A percentile compares a stretch with the other conserved stretches of the same genome.
These are phyloP conservation scores for Heterochromis multidens DNA, from an alignment of 2,113 vertebrate genomes.

Conservation along the genomic window DNA sequence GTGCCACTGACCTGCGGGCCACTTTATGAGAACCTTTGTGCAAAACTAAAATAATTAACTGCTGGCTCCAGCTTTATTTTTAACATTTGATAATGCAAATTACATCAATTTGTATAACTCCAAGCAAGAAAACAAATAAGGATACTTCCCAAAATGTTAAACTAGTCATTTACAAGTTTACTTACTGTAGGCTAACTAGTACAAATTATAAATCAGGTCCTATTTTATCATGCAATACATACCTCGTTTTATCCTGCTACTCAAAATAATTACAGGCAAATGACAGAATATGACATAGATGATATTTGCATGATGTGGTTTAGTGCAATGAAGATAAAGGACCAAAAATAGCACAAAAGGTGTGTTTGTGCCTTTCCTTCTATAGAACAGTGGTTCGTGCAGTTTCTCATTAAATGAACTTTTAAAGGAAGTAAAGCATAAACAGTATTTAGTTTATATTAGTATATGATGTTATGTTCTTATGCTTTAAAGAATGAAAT, in stretches of 20 bases:
- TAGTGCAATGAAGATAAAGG: slow-evolving; percentile 48
- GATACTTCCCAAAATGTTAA: background rate
- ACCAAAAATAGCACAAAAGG: slow-evolving; percentile 31
- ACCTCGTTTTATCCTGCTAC: slow-evolving; percentile 8
- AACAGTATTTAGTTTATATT: slow-evolving; percentile 6
- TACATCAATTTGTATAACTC: background rate
- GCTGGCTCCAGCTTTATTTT: background rate
- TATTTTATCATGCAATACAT: slow-evolving; percentile 48
- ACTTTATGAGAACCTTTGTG: background rate
- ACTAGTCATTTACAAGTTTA: background rate
- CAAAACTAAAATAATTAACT: background rate
- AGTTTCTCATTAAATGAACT: background rate
- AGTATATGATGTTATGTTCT: slow-evolving; percentile 45
- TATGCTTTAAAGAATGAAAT: background rate
- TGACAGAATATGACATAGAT: slow-evolving; percentile 25
- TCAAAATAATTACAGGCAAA: slow-evolving; percentile 36
- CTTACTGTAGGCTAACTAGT: background rate
- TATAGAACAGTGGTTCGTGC: slow-evolving; percentile 28
- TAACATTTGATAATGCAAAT: background rate
- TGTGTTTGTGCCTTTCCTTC: slow-evolving; percentile 40
- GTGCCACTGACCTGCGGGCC: background rate
- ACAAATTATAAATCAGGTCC: background rate
- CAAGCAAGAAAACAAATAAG: slow-evolving; percentile 7
- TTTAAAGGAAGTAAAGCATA: background rate
- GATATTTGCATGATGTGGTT: slow-evolving; percentile 50